These are phyloP conservation scores for Pyrocephalus nanus DNA, from an alignment of 2,797 vertebrate genomes.

Conservation along the genomic window DNA sequence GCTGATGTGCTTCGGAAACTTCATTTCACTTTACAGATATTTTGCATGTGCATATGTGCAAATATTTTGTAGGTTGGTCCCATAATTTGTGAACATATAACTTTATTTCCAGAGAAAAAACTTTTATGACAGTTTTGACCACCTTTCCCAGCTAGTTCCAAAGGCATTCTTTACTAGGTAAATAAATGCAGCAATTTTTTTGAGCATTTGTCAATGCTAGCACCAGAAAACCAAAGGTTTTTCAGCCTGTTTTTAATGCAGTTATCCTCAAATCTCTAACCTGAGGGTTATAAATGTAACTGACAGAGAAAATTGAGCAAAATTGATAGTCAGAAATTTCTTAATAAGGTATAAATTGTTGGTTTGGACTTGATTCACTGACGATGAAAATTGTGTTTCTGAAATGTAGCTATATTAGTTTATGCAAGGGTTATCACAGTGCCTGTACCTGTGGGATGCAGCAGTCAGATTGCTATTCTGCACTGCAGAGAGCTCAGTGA, in stretches of 20 bases:
- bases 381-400: neutral
- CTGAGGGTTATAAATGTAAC: conserved; percentile 16
- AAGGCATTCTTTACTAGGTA: neutral
- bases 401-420: neutral
- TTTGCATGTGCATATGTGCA: neutral
- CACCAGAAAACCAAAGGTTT: neutral
- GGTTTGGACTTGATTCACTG: neutral
- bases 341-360: conserved; percentile 26
- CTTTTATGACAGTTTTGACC: neutral
- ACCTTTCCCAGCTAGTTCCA: neutral
- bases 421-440: neutral
- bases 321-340: conserved; percentile 12
- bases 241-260: neutral
- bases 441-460: neutral
- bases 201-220: neutral
- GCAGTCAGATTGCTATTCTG: neutral
- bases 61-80: neutral
- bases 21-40: neutral
- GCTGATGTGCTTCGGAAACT: neutral
- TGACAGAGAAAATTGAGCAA: conserved; percentile 40
- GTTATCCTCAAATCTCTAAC: neutral
- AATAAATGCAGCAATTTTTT: neutral
- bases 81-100: neutral
- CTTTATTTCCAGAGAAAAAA: neutral
- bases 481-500: neutral